A percentile compares a stretch with the other conserved stretches of the same genome.
Evolutionary conservation across 2,113 vertebrate species (phyloP).

Genomic region (Calidris pygmaea): DNA sequence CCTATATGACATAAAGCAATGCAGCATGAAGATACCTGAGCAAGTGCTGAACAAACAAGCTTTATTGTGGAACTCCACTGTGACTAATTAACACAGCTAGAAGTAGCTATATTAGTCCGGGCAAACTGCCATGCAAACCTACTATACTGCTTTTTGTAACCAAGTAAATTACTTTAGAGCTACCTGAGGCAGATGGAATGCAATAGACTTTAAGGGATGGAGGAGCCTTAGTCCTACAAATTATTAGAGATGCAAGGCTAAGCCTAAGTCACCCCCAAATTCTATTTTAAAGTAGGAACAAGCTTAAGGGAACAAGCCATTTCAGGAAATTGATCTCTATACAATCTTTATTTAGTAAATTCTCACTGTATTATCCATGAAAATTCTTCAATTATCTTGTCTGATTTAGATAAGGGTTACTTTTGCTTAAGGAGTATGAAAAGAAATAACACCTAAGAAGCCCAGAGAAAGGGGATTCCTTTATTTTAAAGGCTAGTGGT

Average conservation of each 20-base stretch:
- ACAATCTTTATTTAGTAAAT: background rate
- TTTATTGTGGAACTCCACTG: conserved; percentile 18
- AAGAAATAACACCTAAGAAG: background rate
- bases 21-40: background rate
- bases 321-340: background rate
- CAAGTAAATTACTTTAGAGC: conserved; percentile 19
- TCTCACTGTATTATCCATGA: background rate
- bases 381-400: background rate
- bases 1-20: background rate
- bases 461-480: background rate
- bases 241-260: background rate
- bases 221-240: background rate
- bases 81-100: conserved; percentile 61
- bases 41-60: conserved; percentile 56
- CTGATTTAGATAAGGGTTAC: background rate
- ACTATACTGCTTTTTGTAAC: background rate
- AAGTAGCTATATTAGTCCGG: conserved; percentile 28
- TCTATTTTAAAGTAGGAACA: background rate
- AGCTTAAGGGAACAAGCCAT: background rate
- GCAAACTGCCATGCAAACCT: conserved; percentile 46
- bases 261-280: background rate
- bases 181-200: conserved; percentile 8
- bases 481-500: background rate
- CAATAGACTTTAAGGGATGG: background rate
- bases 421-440: background rate